These are phyloP conservation scores for Catocala fraxini DNA, from an alignment of 2,888 invertebrate genomes.

Conservation along the genomic window DNA sequence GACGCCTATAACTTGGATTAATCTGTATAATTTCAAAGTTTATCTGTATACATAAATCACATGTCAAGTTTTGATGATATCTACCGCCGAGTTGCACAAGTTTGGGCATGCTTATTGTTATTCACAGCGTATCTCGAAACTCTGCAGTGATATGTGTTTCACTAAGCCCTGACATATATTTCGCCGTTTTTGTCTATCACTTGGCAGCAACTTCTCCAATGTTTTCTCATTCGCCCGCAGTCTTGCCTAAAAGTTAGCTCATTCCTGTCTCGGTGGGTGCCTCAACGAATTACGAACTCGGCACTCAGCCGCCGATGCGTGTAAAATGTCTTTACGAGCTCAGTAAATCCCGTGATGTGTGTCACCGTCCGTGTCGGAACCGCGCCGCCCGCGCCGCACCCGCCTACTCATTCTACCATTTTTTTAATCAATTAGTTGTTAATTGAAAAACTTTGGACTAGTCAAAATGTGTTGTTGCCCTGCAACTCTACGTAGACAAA, in stretches of 20 bases:
- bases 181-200: slow-evolving; percentile 79
- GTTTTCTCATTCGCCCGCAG: slow-evolving; percentile 81
- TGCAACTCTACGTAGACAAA: slow-evolving; percentile 63
- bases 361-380: slow-evolving; percentile 53
- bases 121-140: slow-evolving; percentile 73
- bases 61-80: slow-evolving; percentile 62
- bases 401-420: slow-evolving; percentile 46
- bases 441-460: slow-evolving; percentile 78
- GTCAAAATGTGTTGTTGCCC: slow-evolving; percentile 53
- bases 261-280: slow-evolving; percentile 78
- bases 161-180: slow-evolving; percentile 75
- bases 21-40: slow-evolving; percentile 60
- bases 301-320: slow-evolving; percentile 81
- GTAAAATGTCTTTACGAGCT: slow-evolving; percentile 80
- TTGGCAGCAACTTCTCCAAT: slow-evolving; percentile 79
- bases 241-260: slow-evolving; percentile 79
- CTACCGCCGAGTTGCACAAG: slow-evolving; percentile 61
- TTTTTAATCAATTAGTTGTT: slow-evolving; percentile 80
- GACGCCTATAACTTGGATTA: slow-evolving; percentile 51
- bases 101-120: slow-evolving; percentile 68
- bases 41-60: slow-evolving; percentile 61
- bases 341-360: slow-evolving; percentile 71
- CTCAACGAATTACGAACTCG: slow-evolving; percentile 77
- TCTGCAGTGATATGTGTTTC: slow-evolving; percentile 72
- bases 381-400: slow-evolving; percentile 16